Percentiles rank a stretch among this genome's conserved stretches.
Conservation (phyloP, 2,888 invertebrate genomes). For the Patella pellucida region DNA sequence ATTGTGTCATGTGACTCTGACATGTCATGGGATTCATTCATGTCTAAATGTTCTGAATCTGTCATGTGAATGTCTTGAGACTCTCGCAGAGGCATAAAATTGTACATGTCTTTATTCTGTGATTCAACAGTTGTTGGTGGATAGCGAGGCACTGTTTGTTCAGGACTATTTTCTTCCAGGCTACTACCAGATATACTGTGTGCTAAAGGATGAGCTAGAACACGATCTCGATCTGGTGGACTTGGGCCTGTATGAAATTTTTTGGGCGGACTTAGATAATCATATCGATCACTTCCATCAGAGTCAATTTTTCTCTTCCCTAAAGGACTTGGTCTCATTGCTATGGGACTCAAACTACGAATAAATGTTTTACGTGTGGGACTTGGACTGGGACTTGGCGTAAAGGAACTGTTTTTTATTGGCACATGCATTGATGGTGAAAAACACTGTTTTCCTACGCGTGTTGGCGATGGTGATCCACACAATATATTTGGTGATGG, state of each 20-base stretch:
- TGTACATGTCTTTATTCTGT: slow-evolving; percentile 37
- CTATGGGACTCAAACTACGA: slow-evolving; percentile 87
- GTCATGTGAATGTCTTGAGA: slow-evolving; percentile 60
- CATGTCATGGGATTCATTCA: slow-evolving; percentile 56
- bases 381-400: slow-evolving; percentile 80
- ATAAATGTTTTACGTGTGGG: slow-evolving; percentile 87
- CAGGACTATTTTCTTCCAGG: slow-evolving; percentile 35
- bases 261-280: slow-evolving; percentile 64
- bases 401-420: slow-evolving; percentile 72
- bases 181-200: slow-evolving; percentile 46
- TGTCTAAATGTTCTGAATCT: slow-evolving; percentile 60
- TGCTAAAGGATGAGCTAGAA: slow-evolving; percentile 60
- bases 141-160: slow-evolving; percentile 31
- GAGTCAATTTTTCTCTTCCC: slow-evolving; percentile 69
- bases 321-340: slow-evolving; percentile 78
- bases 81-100: slow-evolving; percentile 54
- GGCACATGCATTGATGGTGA: slow-evolving; percentile 75
- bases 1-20: slow-evolving; percentile 40
- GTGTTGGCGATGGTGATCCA: slow-evolving; percentile 70
- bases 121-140: neutral
- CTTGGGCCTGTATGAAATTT: slow-evolving; percentile 56
- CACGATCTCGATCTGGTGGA: slow-evolving; percentile 52
- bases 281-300: slow-evolving; percentile 53
- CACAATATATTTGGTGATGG: slow-evolving; percentile 63
- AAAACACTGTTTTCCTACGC: slow-evolving; percentile 73